Conservation (phyloP, 2,888 invertebrate genomes). For the Periphyllus acericola region DNA sequence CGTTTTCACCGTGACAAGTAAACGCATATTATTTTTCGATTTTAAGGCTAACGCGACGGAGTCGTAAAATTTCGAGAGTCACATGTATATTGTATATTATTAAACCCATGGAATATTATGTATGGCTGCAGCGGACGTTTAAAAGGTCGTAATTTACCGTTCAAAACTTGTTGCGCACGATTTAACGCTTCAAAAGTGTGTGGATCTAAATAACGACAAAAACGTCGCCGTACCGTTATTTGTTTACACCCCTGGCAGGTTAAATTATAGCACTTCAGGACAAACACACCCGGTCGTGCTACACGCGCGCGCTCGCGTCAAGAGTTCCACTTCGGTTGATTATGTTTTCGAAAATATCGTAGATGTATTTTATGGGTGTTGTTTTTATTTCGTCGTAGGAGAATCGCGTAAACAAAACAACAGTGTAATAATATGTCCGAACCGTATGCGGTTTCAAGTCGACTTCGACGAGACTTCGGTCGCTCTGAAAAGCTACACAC, state of each 20-base stretch:
- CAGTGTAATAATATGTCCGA: background rate
- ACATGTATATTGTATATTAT: no score
- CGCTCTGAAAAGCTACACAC: no score
- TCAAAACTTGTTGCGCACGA: conserved; percentile 55
- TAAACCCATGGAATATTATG: no score
- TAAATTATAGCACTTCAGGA: conserved; percentile 43
- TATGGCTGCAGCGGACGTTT: conserved; percentile 12
- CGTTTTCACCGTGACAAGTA: background rate
- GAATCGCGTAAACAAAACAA: background rate
- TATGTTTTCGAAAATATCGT: conserved; percentile 9
- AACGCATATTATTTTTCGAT: conserved; percentile 27
- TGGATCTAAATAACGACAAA: conserved; percentile 53
- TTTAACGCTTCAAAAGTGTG: conserved; percentile 33
- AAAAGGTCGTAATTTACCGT: conserved; percentile 50
- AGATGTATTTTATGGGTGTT: background rate
- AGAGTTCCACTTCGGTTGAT: conserved; percentile 41
- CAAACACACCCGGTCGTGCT: conserved; percentile 31
- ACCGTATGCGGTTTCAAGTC: background rate
- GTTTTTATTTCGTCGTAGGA: background rate
- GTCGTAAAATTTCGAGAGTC: conserved; percentile 15
- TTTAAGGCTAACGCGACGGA: background rate
- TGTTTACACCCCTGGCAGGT: conserved; percentile 50
- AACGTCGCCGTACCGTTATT: conserved; percentile 32
- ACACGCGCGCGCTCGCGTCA: background rate
- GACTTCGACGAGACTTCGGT: background rate